phyloP scores from a whole-genome alignment of 2,888 invertebrate species.

The Macrosiphum euphorbiae region DNA sequence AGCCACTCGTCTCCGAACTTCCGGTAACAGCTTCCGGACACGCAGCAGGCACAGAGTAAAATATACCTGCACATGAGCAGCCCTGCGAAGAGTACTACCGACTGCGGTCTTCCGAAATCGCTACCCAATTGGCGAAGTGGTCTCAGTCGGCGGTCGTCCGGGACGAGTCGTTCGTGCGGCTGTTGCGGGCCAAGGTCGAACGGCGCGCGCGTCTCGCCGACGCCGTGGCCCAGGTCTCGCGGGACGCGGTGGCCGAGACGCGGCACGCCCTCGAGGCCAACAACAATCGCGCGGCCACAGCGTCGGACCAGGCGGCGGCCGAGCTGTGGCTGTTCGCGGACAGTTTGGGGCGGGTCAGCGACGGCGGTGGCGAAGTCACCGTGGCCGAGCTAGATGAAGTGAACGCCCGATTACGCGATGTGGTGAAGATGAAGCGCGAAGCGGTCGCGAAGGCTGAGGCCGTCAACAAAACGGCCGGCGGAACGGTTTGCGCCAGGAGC shows the following conservation, averaged over 20 bases:
- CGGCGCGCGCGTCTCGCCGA: background rate
- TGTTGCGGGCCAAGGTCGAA: background rate
- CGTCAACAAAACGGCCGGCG: background rate
- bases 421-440: background rate
- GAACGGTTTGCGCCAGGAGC: background rate
- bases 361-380: background rate
- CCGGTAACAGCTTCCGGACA: background rate
- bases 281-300: background rate
- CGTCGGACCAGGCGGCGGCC: background rate
- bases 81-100: background rate
- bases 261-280: background rate
- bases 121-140: background rate
- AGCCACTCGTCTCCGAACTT: background rate
- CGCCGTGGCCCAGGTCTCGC: background rate
- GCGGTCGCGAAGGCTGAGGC: background rate
- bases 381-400: background rate
- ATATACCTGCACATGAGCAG: background rate
- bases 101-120: background rate
- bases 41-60: background rate
- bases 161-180: background rate
- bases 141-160: background rate
- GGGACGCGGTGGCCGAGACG: background rate
- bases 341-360: background rate
- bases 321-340: background rate
- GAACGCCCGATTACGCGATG: background rate